Evolutionary conservation across 2,888 invertebrate species (phyloP), one percentile per base, ranked within the genome.

Genomic region (Periphyllus acericola): DNA sequence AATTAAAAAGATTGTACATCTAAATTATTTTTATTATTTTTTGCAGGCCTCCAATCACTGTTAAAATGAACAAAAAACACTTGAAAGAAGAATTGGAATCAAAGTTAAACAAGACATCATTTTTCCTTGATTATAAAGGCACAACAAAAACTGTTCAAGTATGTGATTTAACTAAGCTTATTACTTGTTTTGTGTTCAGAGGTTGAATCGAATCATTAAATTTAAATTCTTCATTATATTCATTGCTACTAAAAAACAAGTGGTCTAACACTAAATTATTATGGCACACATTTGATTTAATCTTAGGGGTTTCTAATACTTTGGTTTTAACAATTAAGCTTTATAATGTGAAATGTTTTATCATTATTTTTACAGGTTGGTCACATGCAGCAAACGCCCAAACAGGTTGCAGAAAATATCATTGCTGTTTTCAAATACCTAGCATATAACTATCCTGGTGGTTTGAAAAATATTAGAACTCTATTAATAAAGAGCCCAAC

Each of bases 351-450:
- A 68, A n/a, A 21, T 66, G 32, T 66, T n/a, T 17, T 29, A 14
- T 74, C 80, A 34, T 14, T 66, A 40, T 76, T 79, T 19, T 89
- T 81, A 5, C 60, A 89, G 89, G 92, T 97, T 76, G 97, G 95
- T 5, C 94, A 94, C 89, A 93, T 94, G 80, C 93, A 93, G 55
- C 95, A 95, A 94, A 91, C 92, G 1, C 91, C 92, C 46, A 91
- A 93, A 21, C 91, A 95, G 89, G 91, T 97, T 29, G 92, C 93
- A n/a, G 95, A 95, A 89, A 97, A 97, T 92, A 92, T 96, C 80
- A 89, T 94, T 66, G 92, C 93, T 21, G 92, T 94, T 29, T 92
- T 95, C 34, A 91, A 93, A 36, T 93, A 93, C 90, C 91, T 97
- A 34, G 91, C 93, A 60, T 92, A 92, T 19, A 91, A 92, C 83